These are phyloP conservation scores for Pseudobourletiella spinata DNA, from an alignment of 1,140 invertebrate species.

Conservation along the genomic window DNA sequence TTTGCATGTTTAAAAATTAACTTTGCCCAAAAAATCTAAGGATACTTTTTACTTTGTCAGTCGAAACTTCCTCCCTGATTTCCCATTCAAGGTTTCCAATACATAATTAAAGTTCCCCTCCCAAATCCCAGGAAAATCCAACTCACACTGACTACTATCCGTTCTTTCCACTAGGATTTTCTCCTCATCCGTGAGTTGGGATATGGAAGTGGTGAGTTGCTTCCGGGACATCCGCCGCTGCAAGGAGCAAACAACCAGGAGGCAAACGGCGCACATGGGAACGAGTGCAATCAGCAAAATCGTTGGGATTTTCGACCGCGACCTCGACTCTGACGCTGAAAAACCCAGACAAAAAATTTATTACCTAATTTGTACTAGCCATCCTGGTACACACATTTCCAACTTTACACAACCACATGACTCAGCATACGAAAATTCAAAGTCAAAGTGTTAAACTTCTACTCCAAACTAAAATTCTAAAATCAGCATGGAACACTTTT, in stretches of 20 bases:
- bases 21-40: too few species aligned
- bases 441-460: neutral
- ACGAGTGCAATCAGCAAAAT: slow-evolving; percentile 26
- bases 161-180: slow-evolving; percentile 35
- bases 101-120: too few species aligned
- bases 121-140: too few species aligned
- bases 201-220: slow-evolving; percentile 15
- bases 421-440: neutral
- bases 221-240: slow-evolving; percentile 21
- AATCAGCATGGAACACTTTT: too few species aligned
- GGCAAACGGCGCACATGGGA: slow-evolving; percentile 27
- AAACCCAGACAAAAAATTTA: slow-evolving; percentile 4
- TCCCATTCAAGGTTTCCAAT: too few species aligned
- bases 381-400: too few species aligned
- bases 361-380: too few species aligned
- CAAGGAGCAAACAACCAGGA: slow-evolving; percentile 11
- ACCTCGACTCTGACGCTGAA: slow-evolving; percentile 13
- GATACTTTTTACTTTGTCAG: too few species aligned
- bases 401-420: too few species aligned
- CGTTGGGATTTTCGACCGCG: slow-evolving; percentile 8
- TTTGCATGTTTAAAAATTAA: too few species aligned
- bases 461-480: too few species aligned
- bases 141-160: slow-evolving; percentile 31
- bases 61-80: too few species aligned
- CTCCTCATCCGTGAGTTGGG: slow-evolving; percentile 27